A percentile compares a stretch with the other conserved stretches of the same genome.
These are phyloP conservation scores for Hippoglossus hippoglossus DNA, from an alignment of 2,797 vertebrate species.

Conservation along the genomic window DNA sequence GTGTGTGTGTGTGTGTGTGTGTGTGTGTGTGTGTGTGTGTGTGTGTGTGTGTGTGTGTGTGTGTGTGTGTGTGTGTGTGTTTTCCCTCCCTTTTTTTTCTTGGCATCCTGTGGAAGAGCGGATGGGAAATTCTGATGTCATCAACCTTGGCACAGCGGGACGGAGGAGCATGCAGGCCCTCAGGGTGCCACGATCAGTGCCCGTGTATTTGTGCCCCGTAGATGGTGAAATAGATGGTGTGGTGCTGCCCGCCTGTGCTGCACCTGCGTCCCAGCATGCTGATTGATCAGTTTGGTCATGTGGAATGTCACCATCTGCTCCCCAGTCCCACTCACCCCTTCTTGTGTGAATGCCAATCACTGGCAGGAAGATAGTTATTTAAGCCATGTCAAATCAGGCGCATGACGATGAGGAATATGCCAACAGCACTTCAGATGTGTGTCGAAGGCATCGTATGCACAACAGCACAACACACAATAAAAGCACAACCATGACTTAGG, in stretches of 20 bases:
- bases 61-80: too few relatives aligned
- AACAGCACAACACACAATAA: slow-evolving; percentile 49
- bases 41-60: too few relatives aligned
- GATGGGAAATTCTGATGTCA: slow-evolving; percentile 99
- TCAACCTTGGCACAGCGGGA: slow-evolving; percentile 96
- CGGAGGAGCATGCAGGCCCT: slow-evolving; percentile 90
- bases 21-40: too few relatives aligned
- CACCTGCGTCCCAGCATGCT: slow-evolving; percentile 98
- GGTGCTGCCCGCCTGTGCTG: slow-evolving; percentile 96
- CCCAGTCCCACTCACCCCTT: slow-evolving; percentile 85
- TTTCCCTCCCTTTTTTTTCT: slow-evolving; percentile 34
- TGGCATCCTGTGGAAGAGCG: slow-evolving; percentile 90
- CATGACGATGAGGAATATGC: slow-evolving; percentile 74
- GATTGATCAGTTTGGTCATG: slow-evolving; percentile 99
- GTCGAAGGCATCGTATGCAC: slow-evolving; percentile 75
- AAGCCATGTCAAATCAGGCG: slow-evolving; percentile 84
- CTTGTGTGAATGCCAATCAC: slow-evolving; percentile 83
- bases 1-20: too few relatives aligned
- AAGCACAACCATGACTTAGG: slow-evolving; percentile 42
- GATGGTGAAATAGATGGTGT: slow-evolving; percentile 97
- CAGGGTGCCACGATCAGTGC: slow-evolving; percentile 94
- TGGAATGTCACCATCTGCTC: slow-evolving; percentile 99
- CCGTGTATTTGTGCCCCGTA: slow-evolving; percentile 98
- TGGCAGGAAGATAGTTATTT: slow-evolving; percentile 84
- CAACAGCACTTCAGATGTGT: slow-evolving; percentile 72